A percentile compares a stretch with the other conserved stretches of the same genome.
Evolutionary conservation across 2,113 vertebrate genomes (phyloP).

Genomic region (Coryphaenoides rupestris): DNA sequence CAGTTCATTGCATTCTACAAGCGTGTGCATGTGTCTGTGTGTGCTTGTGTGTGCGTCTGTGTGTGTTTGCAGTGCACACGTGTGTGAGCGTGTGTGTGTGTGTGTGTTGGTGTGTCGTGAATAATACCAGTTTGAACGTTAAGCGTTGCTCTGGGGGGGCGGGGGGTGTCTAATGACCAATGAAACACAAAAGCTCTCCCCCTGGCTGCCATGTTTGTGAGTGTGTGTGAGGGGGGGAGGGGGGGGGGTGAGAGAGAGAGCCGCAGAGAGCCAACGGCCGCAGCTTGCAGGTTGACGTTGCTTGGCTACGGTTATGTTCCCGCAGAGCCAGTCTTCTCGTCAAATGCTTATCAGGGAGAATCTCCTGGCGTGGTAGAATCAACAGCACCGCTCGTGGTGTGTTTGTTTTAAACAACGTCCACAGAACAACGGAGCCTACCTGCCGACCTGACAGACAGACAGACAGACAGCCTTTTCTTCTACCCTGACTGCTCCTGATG

Average conservation of each 20-base stretch:
- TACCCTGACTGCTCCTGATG: constrained; percentile 11
- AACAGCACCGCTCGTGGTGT: not conserved
- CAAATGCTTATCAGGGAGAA: not conserved
- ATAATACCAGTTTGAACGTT: not conserved
- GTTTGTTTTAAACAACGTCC: not conserved
- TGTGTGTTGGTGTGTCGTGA: constrained; percentile 21
- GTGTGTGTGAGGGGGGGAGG: too few relatives aligned
- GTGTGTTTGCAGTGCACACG: not conserved
- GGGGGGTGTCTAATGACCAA: too few relatives aligned
- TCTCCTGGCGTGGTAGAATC: constrained; percentile 4
- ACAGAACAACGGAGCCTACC: too few relatives aligned
- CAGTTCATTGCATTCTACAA: too few relatives aligned
- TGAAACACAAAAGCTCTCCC: too few relatives aligned
- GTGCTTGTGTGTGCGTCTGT: constrained; percentile 23
- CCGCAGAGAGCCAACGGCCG: not conserved
- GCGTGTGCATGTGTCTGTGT: not conserved
- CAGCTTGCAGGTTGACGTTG: too few relatives aligned
- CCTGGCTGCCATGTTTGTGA: too few relatives aligned
- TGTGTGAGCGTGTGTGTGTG: constrained; percentile 19
- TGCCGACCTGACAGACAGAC: too few relatives aligned
- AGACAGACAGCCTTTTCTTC: constrained; percentile 4
- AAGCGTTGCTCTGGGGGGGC: not conserved
- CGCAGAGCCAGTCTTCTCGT: constrained; percentile 4
- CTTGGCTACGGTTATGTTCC: not conserved
- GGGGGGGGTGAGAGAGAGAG: too few relatives aligned